Percentiles rank a stretch among this genome's conserved stretches.
Conservation (phyloP, 2,888 invertebrate genomes). For the Buathra laborator region DNA sequence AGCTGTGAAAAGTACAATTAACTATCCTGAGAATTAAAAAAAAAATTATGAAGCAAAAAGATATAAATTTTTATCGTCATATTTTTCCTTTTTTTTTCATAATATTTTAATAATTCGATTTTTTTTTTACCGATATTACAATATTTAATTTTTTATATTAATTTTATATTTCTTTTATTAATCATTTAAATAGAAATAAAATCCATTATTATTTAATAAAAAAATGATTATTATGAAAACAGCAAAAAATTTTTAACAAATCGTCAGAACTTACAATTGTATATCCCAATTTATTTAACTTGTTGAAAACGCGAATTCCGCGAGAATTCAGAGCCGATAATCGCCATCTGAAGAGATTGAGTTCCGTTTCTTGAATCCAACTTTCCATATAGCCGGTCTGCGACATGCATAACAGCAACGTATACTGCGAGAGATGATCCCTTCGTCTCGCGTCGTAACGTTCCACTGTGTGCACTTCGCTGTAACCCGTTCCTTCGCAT, state of each 20-base stretch:
- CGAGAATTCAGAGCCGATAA: slow-evolving; percentile 89
- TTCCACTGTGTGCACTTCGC: slow-evolving; percentile 86
- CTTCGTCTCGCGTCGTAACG: slow-evolving; percentile 89
- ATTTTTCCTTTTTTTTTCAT: background rate
- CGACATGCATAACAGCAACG: slow-evolving; percentile 96
- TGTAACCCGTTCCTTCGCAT: slow-evolving; percentile 87
- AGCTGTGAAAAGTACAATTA: slow-evolving; percentile 84
- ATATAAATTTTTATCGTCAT: background rate
- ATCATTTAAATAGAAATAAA: no score
- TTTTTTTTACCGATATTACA: no score
- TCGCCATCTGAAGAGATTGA: slow-evolving; percentile 94
- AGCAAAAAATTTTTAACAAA: background rate
- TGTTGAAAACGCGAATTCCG: slow-evolving; percentile 89
- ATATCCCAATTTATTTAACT: slow-evolving; percentile 89
- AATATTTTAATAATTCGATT: no score
- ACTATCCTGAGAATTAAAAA: background rate
- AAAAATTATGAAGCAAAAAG: slow-evolving; percentile 6
- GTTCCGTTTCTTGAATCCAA: slow-evolving; percentile 96
- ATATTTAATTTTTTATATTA: no score
- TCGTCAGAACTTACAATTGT: slow-evolving; percentile 84
- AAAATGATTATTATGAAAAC: background rate
- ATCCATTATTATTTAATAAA: background rate
- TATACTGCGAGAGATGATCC: slow-evolving; percentile 97
- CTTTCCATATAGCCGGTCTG: slow-evolving; percentile 92
- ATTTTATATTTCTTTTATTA: no score